phyloP scores from a whole-genome alignment of 2,888 invertebrate species.

The Melinopterus prodromus region DNA sequence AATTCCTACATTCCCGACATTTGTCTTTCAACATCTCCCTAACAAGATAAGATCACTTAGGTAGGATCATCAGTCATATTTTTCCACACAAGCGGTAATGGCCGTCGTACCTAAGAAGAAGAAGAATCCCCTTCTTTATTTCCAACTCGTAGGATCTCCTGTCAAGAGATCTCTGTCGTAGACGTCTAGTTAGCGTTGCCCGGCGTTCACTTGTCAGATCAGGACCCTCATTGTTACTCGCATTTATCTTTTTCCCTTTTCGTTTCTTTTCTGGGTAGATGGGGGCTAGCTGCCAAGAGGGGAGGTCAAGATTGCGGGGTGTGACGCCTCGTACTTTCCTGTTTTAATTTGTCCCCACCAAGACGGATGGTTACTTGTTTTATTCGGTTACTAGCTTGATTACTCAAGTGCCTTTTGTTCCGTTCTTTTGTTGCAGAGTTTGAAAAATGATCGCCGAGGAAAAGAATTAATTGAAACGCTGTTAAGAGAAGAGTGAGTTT shows the following conservation, averaged over 20 bases:
- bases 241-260: slow-evolving; percentile 41
- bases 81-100: slow-evolving; percentile 36
- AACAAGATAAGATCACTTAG: slow-evolving; percentile 29
- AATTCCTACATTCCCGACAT: no score
- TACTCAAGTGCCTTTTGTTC: slow-evolving; percentile 10
- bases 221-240: slow-evolving; percentile 43
- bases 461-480: no score
- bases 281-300: slow-evolving; percentile 13
- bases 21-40: neutral
- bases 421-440: neutral
- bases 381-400: slow-evolving; percentile 5
- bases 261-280: slow-evolving; percentile 32
- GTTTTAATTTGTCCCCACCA: slow-evolving; percentile 36
- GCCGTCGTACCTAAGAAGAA: slow-evolving; percentile 11
- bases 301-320: slow-evolving; percentile 37
- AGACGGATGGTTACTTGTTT: slow-evolving; percentile 31
- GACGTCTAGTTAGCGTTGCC: slow-evolving; percentile 44
- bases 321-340: slow-evolving; percentile 34
- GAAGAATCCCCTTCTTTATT: neutral
- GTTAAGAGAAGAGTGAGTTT: no score
- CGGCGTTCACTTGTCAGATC: slow-evolving; percentile 44
- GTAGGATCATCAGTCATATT: slow-evolving; percentile 37
- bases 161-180: slow-evolving; percentile 38
- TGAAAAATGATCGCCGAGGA: neutral
- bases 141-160: slow-evolving; percentile 32